Conservation (phyloP, 2,797 vertebrate genomes). For the Aotus griseimembra region DNA sequence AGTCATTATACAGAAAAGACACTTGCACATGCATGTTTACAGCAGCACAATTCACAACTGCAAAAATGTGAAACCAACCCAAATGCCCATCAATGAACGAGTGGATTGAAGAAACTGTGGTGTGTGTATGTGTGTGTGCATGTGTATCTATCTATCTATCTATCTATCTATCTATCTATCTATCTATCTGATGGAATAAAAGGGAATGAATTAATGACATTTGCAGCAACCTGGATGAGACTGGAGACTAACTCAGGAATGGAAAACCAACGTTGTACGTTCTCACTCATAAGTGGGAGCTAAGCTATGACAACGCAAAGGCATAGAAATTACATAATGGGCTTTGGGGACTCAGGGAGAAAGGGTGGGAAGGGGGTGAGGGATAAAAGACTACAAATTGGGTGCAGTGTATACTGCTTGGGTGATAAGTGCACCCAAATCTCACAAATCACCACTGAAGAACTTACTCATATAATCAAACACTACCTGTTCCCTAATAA, state of each 20-base stretch:
- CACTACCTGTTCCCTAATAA: not conserved
- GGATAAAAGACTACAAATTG: not conserved
- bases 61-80: not conserved
- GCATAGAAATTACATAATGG: not conserved
- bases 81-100: not conserved
- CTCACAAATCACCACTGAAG: not conserved
- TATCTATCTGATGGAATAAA: too few species aligned
- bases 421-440: not conserved
- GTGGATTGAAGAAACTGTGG: not conserved
- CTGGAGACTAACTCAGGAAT: not conserved
- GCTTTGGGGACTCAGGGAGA: not conserved
- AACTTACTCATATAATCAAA: not conserved
- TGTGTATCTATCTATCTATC: too few species aligned
- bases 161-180: too few species aligned
- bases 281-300: not conserved
- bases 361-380: not conserved
- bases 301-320: not conserved
- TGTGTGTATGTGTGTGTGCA: too few species aligned
- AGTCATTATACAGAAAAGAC: not conserved
- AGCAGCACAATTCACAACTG: not conserved
- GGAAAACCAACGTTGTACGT: not conserved
- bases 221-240: not conserved
- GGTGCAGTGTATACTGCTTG: not conserved
- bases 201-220: not conserved
- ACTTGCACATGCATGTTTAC: accelerated